These are phyloP conservation scores for Lepidochrysops patricia DNA, from an alignment of 2,888 invertebrate genomes.

Conservation along the genomic window DNA sequence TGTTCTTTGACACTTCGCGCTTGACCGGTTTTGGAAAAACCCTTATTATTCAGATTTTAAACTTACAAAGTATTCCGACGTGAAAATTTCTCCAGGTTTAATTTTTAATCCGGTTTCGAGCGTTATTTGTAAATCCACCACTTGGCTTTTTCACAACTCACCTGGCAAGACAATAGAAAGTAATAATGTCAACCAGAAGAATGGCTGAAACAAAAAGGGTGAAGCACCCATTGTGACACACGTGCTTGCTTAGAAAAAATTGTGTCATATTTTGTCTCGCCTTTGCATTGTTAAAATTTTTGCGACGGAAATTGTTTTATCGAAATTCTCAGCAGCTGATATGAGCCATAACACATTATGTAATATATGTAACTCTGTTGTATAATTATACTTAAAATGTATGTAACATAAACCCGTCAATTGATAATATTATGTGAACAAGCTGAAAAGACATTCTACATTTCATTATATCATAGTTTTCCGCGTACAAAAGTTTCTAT, in stretches of 20 bases:
- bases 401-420: too few species aligned
- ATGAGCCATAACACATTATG: neutral
- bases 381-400: too few species aligned
- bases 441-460: too few species aligned
- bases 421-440: too few species aligned
- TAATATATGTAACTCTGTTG: too few species aligned
- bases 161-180: slow-evolving; percentile 37
- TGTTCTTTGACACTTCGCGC: neutral
- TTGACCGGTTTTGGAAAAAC: neutral
- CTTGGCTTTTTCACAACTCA: slow-evolving; percentile 43
- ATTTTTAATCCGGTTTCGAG: slow-evolving; percentile 26
- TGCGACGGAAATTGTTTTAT: neutral
- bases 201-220: slow-evolving; percentile 31
- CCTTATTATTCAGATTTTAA: neutral
- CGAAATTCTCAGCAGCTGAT: neutral
- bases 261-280: slow-evolving; percentile 5
- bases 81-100: slow-evolving; percentile 23
- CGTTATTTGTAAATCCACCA: slow-evolving; percentile 27
- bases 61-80: neutral
- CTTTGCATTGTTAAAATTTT: neutral
- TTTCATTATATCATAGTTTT: too few species aligned
- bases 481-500: too few species aligned
- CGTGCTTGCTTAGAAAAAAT: slow-evolving; percentile 11
- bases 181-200: slow-evolving; percentile 60
- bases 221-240: slow-evolving; percentile 37